Percentiles rank a stretch among this genome's conserved stretches.
phyloP scores from a whole-genome alignment of 2,888 invertebrate genomes.

The Chironomus riparius region DNA sequence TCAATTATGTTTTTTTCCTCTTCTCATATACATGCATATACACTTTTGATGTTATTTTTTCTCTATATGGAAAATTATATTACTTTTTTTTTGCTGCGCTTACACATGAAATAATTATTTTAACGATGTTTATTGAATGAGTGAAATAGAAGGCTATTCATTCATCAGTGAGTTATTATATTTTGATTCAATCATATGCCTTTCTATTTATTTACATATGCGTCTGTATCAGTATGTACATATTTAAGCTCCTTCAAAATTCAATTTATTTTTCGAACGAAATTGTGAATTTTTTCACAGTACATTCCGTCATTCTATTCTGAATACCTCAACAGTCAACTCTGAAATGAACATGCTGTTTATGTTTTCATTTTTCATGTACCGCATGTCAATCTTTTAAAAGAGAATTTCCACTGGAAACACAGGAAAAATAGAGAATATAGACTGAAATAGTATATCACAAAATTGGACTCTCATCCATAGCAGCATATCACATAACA shows the following conservation, averaged over 20 bases:
- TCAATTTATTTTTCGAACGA: too few relatives aligned
- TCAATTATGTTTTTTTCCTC: constrained; percentile 18
- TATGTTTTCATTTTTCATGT: background rate
- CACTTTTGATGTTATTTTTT: constrained; percentile 12
- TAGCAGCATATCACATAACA: background rate
- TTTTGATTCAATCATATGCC: background rate
- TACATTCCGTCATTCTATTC: too few relatives aligned
- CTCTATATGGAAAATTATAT: background rate
- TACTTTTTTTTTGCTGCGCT: background rate
- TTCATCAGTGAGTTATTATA: background rate
- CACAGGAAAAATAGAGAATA: background rate
- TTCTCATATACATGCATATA: background rate
- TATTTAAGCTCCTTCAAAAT: too few relatives aligned
- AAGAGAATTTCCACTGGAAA: background rate
- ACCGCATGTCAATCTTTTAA: background rate
- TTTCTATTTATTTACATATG: too few relatives aligned
- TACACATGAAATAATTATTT: constrained; percentile 17
- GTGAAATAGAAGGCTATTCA: background rate
- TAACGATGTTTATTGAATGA: background rate
- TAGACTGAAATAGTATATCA: background rate
- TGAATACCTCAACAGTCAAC: background rate
- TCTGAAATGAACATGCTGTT: background rate
- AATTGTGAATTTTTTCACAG: too few relatives aligned
- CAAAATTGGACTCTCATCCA: background rate
- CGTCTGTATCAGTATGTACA: too few relatives aligned